Percentiles rank a stretch among this genome's conserved stretches.
These are phyloP conservation scores for Physella acuta DNA, from an alignment of 1,140 invertebrate species.

Conservation along the genomic window DNA sequence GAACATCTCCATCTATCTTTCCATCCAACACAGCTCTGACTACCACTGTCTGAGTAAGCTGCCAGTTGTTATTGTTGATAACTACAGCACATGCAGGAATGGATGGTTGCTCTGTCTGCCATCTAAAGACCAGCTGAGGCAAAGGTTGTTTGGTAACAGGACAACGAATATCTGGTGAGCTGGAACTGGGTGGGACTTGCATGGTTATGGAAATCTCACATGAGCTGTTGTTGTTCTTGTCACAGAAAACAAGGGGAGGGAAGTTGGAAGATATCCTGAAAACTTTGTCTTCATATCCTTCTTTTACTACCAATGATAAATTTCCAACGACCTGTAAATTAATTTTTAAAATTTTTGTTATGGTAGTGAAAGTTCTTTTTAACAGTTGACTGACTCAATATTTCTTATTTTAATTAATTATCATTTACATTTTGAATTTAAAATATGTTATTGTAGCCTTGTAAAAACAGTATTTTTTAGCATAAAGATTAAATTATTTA, in stretches of 20 bases:
- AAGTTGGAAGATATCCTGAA: constrained; percentile 27
- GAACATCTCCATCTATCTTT: constrained; percentile 36
- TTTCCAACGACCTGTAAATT: no score
- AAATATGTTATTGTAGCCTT: no score
- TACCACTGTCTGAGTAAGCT: constrained; percentile 20
- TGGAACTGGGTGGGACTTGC: background rate
- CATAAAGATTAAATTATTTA: no score
- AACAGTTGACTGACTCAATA: no score
- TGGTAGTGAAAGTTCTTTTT: no score
- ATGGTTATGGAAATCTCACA: constrained; percentile 22
- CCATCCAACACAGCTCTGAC: constrained; percentile 39
- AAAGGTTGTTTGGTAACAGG: constrained; percentile 11
- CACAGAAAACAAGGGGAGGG: constrained; percentile 35
- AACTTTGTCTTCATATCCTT: constrained; percentile 29
- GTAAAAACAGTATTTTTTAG: no score
- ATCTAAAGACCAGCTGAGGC: constrained; percentile 28
- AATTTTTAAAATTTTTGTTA: no score
- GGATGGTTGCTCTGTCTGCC: background rate
- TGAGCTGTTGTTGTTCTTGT: background rate
- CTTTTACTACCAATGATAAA: constrained; percentile 23
- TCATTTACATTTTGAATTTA: no score
- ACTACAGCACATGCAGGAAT: constrained; percentile 27
- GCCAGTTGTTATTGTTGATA: constrained; percentile 37
- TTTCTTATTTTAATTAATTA: no score
- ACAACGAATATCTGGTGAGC: constrained; percentile 20